phyloP scores from a whole-genome alignment of 2,113 vertebrate species.

The Albula goreensis region DNA sequence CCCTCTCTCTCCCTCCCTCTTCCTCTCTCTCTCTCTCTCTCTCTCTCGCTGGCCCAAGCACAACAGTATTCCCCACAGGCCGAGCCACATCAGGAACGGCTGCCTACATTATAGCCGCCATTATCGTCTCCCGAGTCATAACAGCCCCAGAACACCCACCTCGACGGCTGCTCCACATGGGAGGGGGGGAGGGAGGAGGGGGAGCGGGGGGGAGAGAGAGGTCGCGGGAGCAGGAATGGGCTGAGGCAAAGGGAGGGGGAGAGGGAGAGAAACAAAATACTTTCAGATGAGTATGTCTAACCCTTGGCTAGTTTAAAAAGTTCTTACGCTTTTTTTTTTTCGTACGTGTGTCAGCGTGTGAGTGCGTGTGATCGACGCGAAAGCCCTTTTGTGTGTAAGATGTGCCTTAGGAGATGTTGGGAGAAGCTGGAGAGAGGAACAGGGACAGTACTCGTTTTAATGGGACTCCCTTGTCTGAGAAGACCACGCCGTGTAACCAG shows the following conservation, averaged over 20 bases:
- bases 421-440: background rate
- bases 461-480: background rate
- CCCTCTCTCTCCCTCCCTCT: slow-evolving; percentile 38
- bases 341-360: slow-evolving; percentile 7
- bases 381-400: too few relatives aligned
- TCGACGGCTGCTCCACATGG: slow-evolving; percentile 63
- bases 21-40: slow-evolving; percentile 26
- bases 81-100: slow-evolving; percentile 75
- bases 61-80: slow-evolving; percentile 67
- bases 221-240: background rate
- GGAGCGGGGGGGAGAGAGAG: background rate
- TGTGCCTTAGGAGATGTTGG: background rate
- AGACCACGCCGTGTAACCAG: background rate
- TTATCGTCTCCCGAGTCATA: slow-evolving; percentile 84
- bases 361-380: slow-evolving; percentile 14
- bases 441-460: background rate
- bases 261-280: slow-evolving; percentile 30
- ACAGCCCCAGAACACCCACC: slow-evolving; percentile 84
- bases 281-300: slow-evolving; percentile 57
- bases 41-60: slow-evolving; percentile 50
- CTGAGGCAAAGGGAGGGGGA: background rate
- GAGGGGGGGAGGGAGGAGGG: slow-evolving; percentile 47
- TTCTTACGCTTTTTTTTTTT: slow-evolving; percentile 44
- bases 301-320: slow-evolving; percentile 38
- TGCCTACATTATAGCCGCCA: slow-evolving; percentile 79